Base-by-base conservation (phyloP, 2,797 vertebrate species). In the Microtus agrestis region DNA sequence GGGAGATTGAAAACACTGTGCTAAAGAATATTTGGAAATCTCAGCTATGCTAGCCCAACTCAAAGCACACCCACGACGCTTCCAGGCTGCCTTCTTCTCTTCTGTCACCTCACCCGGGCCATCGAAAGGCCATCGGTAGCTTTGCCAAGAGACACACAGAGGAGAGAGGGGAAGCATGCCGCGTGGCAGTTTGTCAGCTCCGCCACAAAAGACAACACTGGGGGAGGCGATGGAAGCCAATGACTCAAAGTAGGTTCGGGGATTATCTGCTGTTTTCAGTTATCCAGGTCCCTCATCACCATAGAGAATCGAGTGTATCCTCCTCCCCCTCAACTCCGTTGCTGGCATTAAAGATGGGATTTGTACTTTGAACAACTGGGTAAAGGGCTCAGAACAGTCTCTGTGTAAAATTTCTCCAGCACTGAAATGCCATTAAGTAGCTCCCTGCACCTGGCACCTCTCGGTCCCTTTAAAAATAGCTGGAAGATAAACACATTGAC, bases 241-340 rank as follows among this genome's bases (percentile, higher is more conserved):
- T 96, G 97, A 95, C 96, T 97, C 97, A 96, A 96, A 93, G 93
- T 89, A 87, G 61, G 94, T 93, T 97, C 43, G 0, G 95, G 87
- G 95, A 91, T 97, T 91, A 94, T 97, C 95, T 92, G 93, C 97
- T 81, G 82, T 40, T 96, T 92, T 43, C 97, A 78, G 79, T 97
- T 77, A 91, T 96, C 97, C 95, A 89, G 25, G 0, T 29, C 90
- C 92, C 84, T 93, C 88, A 77, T 96, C 96, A 87, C 96, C 97
- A 98, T 96, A 96, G 97, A 97, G 95, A 97, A 94, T 8, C 5
- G 93, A 82, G 95, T 92, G 93, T 46, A 34, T 88, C 12, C n/a
- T 94, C 96, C 97, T 96, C 97, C 93, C 93, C 96, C 97, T 97
- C 95, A 96, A 10, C 2, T 6, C 89, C 31, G 87, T 29, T 74